These are phyloP conservation scores for Discoglossus pictus DNA, from an alignment of 2,797 vertebrate species.

Conservation along the genomic window DNA sequence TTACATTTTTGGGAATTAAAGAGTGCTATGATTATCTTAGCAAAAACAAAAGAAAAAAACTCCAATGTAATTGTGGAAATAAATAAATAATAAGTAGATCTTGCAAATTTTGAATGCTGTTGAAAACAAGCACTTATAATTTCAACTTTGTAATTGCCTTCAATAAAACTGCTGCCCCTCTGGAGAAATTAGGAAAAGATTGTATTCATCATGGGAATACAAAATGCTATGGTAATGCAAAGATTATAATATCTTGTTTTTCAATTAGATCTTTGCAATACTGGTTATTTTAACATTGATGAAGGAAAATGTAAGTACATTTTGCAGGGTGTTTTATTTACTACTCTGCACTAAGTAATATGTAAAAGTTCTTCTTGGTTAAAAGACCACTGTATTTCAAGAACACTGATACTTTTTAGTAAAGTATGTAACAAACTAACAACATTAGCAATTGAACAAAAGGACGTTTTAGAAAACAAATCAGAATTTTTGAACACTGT, in stretches of 20 bases:
- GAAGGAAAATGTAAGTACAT: no score
- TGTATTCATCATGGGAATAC: conserved; percentile 11
- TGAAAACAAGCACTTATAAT: conserved; percentile 12
- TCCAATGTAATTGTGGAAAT: conserved; percentile 18
- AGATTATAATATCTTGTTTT: conserved; percentile 1
- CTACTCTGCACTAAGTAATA: no score
- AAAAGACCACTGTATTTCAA: no score
- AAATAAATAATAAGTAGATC: conserved; percentile 26
- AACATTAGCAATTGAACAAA: no score
- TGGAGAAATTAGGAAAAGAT: conserved; percentile 26
- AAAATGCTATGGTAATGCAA: conserved; percentile 19
- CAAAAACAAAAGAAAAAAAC: conserved; percentile 33
- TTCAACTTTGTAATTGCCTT: conserved; percentile 32
- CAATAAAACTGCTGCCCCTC: conserved; percentile 13
- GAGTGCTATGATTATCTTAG: conserved; percentile 10
- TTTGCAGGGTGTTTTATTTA: no score
- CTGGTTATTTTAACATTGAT: no score
- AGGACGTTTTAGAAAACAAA: no score
- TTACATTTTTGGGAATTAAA: conserved; percentile 10
- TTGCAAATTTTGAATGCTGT: conserved; percentile 21
- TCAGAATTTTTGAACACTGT: no score
- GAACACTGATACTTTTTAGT: no score
- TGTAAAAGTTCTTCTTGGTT: no score
- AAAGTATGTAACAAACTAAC: no score
- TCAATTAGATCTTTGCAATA: no score